Base-by-base conservation (phyloP, 1,140 invertebrate genomes). In the Plectrocnemia conspersa region DNA sequence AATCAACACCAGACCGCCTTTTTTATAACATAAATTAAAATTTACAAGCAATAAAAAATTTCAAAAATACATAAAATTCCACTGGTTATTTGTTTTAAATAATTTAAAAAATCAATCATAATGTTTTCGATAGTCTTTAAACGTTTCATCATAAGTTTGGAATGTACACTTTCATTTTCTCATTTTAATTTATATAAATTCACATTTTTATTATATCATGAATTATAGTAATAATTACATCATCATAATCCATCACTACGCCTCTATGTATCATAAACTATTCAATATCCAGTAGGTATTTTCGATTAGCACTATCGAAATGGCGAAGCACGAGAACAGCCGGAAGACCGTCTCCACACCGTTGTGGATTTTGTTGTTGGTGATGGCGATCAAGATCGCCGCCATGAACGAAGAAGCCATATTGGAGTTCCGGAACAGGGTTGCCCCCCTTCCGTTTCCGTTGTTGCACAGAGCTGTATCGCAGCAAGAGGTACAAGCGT, bases 401-500 rank as follows among this genome's bases (percentile, higher is more conserved):
- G 35, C 40, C 40, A 21, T 23, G 9, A 44, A 4, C 16, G 40
- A 44, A 9, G 21, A 21, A 9, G 18, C 10, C 16, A 44, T 16
- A 40, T 21, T 16, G 18, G 36, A 21, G 23, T 15, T 18, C 1
- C 41, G 35, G 16, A n/a, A n/a, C n/a, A n/a, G 25, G 11, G 42
- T 24, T 7, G 66, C 61, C 22, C 67, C 71, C 13, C 69, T 68
- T 1, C 77, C 79, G 46, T 77, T 84, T 1, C 84, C 85, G 36
- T 77, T 79, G 68, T 91, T 91, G 69, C 89, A 92, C 0, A 84
- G 77, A n/a, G 82, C 82, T 15, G 77, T 78, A 52, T 82, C 80
- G 66, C 89, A 92, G 64, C 89, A 92, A 1, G 84, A 82, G 0
- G 86, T 89, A 65, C 88, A 91, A 2, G 87, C 85, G 65, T 88